A percentile compares a stretch with the other conserved stretches of the same genome.
These are phyloP conservation scores for Camponotus floridanus DNA, from an alignment of 1,140 invertebrate genomes.

Conservation along the genomic window DNA sequence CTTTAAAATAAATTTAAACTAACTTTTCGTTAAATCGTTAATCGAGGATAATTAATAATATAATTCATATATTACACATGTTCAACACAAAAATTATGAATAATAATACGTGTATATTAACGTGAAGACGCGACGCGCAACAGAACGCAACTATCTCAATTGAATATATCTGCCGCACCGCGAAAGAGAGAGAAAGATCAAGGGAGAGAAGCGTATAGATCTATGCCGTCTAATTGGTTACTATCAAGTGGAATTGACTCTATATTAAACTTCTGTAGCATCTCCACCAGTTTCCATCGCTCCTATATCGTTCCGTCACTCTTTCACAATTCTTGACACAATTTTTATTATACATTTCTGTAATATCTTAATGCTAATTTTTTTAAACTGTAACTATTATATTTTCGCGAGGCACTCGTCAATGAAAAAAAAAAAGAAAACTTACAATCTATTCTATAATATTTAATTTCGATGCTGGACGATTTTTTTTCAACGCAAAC, in stretches of 20 bases:
- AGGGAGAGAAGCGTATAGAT: constrained; percentile 57
- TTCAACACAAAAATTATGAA: background rate
- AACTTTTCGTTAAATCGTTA: background rate
- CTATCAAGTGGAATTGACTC: constrained; percentile 65
- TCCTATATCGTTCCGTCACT: background rate
- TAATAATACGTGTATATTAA: constrained; percentile 6
- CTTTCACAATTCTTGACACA: background rate
- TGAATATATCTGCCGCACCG: constrained; percentile 55
- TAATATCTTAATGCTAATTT: background rate
- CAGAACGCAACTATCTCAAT: constrained; percentile 55
- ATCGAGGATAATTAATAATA: background rate
- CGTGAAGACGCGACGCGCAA: constrained; percentile 33
- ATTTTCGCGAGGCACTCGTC: background rate
- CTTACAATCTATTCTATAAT: background rate
- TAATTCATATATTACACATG: background rate
- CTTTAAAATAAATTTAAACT: constrained; percentile 9
- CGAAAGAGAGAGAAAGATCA: constrained; percentile 14
- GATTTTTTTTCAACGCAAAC: no score
- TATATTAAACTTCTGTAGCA: constrained; percentile 35
- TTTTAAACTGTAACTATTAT: background rate
- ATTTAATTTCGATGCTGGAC: background rate
- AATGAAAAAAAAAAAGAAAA: background rate
- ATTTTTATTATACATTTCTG: background rate
- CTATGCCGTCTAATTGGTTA: constrained; percentile 60
- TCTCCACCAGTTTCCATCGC: constrained; percentile 15